These are phyloP conservation scores for Stictocephala bisonia DNA, from an alignment of 2,888 invertebrate species.

Conservation along the genomic window DNA sequence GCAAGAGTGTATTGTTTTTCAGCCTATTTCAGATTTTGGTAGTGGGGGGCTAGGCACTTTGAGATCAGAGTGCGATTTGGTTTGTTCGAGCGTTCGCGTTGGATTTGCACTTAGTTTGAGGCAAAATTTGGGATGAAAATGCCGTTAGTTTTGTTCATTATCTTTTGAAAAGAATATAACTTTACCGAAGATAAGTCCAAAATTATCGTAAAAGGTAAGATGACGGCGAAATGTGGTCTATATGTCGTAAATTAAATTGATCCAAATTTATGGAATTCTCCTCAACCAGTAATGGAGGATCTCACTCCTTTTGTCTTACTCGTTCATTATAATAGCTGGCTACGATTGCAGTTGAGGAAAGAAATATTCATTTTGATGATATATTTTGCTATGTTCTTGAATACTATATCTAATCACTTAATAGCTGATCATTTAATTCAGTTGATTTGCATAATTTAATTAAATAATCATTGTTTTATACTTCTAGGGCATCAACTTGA, in stretches of 20 bases:
- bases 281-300: constrained; percentile 52
- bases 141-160: constrained; percentile 21
- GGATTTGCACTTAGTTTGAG: background rate
- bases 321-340: too few species aligned
- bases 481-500: too few species aligned
- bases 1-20: too few species aligned
- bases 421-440: too few species aligned
- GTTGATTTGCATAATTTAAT: too few species aligned
- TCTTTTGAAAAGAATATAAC: constrained; percentile 3
- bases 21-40: too few species aligned
- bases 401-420: too few species aligned
- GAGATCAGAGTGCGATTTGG: constrained; percentile 8
- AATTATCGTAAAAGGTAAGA: constrained; percentile 28
- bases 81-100: background rate
- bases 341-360: too few species aligned
- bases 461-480: too few species aligned
- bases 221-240: background rate
- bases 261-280: constrained; percentile 11
- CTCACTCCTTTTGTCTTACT: constrained; percentile 53
- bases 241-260: constrained; percentile 15
- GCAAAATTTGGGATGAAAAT: constrained; percentile 19
- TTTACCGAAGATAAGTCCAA: background rate
- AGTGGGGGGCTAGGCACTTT: too few species aligned
- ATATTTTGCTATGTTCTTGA: too few species aligned
- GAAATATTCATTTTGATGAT: too few species aligned